These are phyloP conservation scores for Lipotes vexillifer DNA, from an alignment of 2,113 vertebrate species.

Conservation along the genomic window DNA sequence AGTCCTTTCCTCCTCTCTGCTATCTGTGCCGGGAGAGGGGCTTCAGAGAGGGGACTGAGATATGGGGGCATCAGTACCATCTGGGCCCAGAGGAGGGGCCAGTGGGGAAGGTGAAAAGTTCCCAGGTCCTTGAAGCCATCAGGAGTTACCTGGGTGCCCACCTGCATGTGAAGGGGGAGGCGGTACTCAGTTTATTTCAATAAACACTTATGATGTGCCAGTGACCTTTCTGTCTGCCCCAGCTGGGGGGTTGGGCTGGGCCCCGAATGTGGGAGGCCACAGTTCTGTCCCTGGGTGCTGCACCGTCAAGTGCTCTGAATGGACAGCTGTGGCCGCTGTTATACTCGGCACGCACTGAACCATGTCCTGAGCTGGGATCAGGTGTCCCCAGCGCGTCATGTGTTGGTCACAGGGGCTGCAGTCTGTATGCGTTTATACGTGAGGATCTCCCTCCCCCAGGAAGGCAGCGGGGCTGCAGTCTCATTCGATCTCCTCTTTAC, in stretches of 20 bases:
- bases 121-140: not conserved
- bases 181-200: constrained; percentile 56
- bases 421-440: accelerated
- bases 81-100: not conserved
- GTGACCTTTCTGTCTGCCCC: constrained; percentile 5
- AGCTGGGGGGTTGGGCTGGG: not conserved
- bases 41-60: not conserved
- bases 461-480: not conserved
- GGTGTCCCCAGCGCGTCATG: accelerated
- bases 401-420: not conserved
- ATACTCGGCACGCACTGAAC: accelerated
- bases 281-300: too few relatives aligned
- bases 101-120: not conserved
- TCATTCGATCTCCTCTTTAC: constrained; percentile 58
- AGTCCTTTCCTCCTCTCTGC: not conserved
- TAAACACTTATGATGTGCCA: constrained; percentile 64
- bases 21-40: not conserved
- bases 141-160: constrained; percentile 25
- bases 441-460: not conserved
- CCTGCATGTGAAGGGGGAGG: constrained; percentile 64
- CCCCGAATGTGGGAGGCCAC: not conserved
- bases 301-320: accelerated
- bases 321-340: not conserved
- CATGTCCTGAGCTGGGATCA: not conserved
- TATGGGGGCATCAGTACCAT: not conserved